Evolutionary conservation across 2,888 invertebrate species (phyloP), one percentile per base, ranked within the genome.

Genomic region (Blomia tropicalis): DNA sequence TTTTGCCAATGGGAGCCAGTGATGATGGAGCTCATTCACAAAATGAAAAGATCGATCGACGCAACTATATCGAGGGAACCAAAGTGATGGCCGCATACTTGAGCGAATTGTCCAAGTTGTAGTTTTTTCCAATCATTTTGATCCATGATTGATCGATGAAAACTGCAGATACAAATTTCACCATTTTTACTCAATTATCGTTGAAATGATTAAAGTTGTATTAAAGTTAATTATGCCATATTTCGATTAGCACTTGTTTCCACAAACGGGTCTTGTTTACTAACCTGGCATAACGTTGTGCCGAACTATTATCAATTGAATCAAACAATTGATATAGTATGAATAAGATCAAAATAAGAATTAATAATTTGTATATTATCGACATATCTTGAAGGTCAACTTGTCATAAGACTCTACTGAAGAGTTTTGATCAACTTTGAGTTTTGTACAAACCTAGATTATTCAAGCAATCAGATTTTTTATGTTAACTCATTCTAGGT

Each of bases 1-100:
- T 98, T 66, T 79, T 98, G 68, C 96, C 96, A 1, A 85, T 98
- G 73, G 96, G 96, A 58, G 83, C 87, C 62, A 84, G 85, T 64
- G 95, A 96, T 76, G 98, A 98, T 76, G 95, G 95, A 70, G 95
- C 96, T 65, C 98, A 98, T 78, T 93, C 93, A 17, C 91, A 96
- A 77, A 96, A 98, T 77, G 96, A 98, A 77, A 98, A 98, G 75
- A 79, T 98, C 69, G 85, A 95, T 76, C 77, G 86, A 64, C 80
- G 82, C 67, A 95, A 95, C 77, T 95, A 93, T 71, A 86, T 95
- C 68, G 83, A 90, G 75, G 95, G 95, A 70, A 88, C 88, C 1
- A 93, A 93, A 77, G 76, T 92, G 61, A 79, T 93, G 70, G 91
- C 85, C 32, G 87, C 92, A 25, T 93, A 93, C 74, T 75, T 92